Base-by-base conservation (phyloP, 2,113 vertebrate genomes). In the Cyanoramphus novaezelandiae region DNA sequence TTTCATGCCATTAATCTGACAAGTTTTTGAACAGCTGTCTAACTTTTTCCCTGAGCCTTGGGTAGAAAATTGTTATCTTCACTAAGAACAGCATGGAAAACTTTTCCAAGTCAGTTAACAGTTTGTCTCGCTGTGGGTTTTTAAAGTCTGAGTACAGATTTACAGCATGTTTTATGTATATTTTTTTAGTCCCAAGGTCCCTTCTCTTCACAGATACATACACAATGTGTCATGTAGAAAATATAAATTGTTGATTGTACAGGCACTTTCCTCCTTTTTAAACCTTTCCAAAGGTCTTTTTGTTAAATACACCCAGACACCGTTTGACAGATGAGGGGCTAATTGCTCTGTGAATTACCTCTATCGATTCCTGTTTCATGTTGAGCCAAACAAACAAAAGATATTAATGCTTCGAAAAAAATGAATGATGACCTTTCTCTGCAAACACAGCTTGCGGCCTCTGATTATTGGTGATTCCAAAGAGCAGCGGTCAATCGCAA, bases 401-500 rank as follows among this genome's bases (percentile, higher is more conserved):
- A 98, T 98, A 98, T 98, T 99, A 98, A 98, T 98, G 98, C 98
- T 98, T 98, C 90, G 97, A 97, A 98, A 98, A 98, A 98, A 98
- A 98, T 98, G 98, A 99, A 98, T 98, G 98, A 98, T 98, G 98
- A 99, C 98, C 98, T 99, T 99, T 99, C 98, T 98, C 98, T 98
- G 98, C 98, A 99, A 98, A 98, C 98, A 99, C 98, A 98, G 98
- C 98, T 98, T 98, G 98, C 97, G 98, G 98, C 98, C 98, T 98
- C 98, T 98, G 98, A 98, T 98, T 99, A 99, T 98, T 98, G 98
- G 98, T 98, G 98, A 98, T 98, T 98, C 97, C 95, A 97, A 98
- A 98, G 98, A 98, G 98, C 98, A 98, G 98, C 98, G 98, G 98
- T 98, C 98, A 98, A 98, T 98, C 96, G 98, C 98, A 98, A 98